A percentile compares a stretch with the other conserved stretches of the same genome.
These are phyloP conservation scores for Stictonetta naevosa DNA, from an alignment of 2,113 vertebrate species.

Conservation along the genomic window DNA sequence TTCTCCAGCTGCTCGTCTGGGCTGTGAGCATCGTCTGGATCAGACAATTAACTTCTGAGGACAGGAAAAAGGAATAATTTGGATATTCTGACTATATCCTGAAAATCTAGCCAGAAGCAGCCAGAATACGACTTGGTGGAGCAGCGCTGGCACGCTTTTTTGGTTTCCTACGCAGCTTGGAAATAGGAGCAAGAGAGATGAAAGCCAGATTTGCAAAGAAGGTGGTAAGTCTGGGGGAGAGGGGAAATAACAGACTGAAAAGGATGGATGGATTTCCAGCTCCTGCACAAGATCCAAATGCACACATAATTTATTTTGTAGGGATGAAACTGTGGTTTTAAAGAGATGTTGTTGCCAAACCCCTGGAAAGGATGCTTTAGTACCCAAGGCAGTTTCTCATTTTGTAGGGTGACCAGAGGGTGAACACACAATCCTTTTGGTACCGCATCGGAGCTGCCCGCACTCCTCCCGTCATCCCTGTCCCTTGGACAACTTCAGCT, in stretches of 20 bases:
- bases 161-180: constrained; percentile 19
- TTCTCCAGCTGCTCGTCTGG: neutral
- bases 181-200: neutral
- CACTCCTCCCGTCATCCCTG: neutral
- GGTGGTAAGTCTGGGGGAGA: neutral
- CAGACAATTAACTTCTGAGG: neutral
- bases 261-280: neutral
- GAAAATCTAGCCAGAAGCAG: neutral
- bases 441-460: neutral
- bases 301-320: neutral
- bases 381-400: neutral
- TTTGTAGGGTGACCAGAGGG: neutral
- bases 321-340: neutral
- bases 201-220: constrained; percentile 31
- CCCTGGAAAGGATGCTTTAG: neutral
- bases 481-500: neutral
- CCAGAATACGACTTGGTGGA: neutral
- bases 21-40: neutral
- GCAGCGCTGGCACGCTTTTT: neutral
- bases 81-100: neutral
- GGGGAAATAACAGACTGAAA: neutral
- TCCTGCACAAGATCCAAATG: neutral
- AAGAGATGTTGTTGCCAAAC: neutral
- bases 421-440: neutral
- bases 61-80: neutral